Conservation (phyloP, 2,888 invertebrate genomes). For the Adelognathus sp. region DNA sequence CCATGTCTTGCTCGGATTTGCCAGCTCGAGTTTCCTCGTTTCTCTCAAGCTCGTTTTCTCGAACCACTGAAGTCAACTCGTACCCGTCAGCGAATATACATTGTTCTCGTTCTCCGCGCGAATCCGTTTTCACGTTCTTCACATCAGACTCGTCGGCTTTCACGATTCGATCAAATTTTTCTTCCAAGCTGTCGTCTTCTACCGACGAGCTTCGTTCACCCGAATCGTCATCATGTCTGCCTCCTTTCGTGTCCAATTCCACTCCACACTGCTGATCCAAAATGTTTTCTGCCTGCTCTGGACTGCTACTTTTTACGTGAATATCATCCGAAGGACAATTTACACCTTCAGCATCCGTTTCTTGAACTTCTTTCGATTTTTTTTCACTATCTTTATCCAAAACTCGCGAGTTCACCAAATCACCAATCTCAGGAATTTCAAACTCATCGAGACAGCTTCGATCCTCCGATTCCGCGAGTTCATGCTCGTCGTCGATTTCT, state of each 20-base stretch:
- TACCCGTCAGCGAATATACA: background rate
- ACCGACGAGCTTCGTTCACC: slow-evolving; percentile 25
- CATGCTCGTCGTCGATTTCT: slow-evolving; percentile 65
- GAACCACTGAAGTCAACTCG: background rate
- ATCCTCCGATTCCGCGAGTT: slow-evolving; percentile 1
- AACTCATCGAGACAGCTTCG: background rate
- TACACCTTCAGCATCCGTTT: background rate
- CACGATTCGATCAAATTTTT: slow-evolving; percentile 12
- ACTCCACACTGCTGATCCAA: background rate
- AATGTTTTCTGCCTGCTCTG: background rate
- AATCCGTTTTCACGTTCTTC: slow-evolving; percentile 56
- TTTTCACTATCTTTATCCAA: background rate
- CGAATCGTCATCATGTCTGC: slow-evolving; percentile 14
- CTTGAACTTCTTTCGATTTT: background rate
- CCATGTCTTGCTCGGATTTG: slow-evolving; percentile 49
- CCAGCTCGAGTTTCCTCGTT: slow-evolving; percentile 67
- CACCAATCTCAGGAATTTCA: slow-evolving; percentile 8
- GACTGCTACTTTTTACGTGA: background rate
- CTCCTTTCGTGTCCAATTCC: background rate
- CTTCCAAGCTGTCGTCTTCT: slow-evolving; percentile 39
- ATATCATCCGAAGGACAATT: background rate
- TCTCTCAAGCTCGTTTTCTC: background rate
- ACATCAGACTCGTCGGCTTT: background rate
- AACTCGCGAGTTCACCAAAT: background rate
- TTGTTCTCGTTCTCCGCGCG: background rate